These are phyloP conservation scores for Taeniopygia guttata DNA, from an alignment of 2,797 vertebrate genomes.

Conservation along the genomic window DNA sequence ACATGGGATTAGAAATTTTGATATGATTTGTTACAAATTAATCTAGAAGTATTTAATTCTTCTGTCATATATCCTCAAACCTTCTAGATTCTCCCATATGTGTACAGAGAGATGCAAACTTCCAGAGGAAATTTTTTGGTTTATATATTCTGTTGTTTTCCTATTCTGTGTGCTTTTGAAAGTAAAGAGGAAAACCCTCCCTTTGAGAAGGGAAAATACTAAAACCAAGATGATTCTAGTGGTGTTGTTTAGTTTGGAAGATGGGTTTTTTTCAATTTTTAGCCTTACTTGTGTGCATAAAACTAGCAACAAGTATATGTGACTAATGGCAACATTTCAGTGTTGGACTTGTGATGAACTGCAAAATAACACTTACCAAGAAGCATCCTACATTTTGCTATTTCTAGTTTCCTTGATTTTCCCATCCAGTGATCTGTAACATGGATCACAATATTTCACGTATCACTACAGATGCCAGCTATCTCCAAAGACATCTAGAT, in stretches of 20 bases:
- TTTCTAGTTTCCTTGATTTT: constrained; percentile 50
- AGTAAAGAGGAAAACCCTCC: background rate
- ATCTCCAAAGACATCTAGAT: background rate
- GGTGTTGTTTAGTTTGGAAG: background rate
- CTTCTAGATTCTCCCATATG: background rate
- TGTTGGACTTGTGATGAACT: constrained; percentile 57
- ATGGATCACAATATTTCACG: constrained; percentile 24
- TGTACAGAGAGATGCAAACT: background rate
- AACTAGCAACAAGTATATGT: constrained; percentile 35
- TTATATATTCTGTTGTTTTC: background rate
- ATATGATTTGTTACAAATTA: background rate
- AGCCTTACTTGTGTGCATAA: background rate
- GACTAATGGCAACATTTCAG: constrained; percentile 50
- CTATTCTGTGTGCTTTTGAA: background rate
- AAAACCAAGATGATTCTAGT: background rate
- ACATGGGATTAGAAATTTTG: background rate
- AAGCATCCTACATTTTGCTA: constrained; percentile 56
- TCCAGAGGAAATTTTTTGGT: background rate
- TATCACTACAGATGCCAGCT: background rate
- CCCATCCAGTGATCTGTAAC: constrained; percentile 10
- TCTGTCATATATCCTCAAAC: background rate
- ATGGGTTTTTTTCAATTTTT: background rate
- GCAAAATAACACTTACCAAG: constrained; percentile 49
- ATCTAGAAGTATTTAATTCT: background rate
- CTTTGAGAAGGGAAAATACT: background rate